A percentile compares a stretch with the other conserved stretches of the same genome.
Evolutionary conservation across 2,797 vertebrate genomes (phyloP).

Genomic region (Bufotes viridis): DNA sequence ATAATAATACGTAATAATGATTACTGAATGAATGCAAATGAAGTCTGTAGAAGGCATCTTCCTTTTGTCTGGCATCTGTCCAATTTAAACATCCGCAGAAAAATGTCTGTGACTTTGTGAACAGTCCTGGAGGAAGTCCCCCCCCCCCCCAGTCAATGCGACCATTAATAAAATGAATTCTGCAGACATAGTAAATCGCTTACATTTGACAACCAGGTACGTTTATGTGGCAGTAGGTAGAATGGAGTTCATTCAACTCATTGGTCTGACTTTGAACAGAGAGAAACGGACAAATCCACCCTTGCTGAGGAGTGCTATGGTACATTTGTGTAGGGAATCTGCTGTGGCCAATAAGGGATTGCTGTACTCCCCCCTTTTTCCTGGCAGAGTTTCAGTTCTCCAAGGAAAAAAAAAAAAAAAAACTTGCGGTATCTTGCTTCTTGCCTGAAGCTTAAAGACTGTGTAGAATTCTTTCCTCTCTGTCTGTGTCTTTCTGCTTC

Average conservation of each 20-base stretch:
- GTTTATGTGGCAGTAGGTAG: conserved; percentile 16
- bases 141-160: conserved; percentile 3
- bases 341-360: conserved; percentile 57
- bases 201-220: conserved; percentile 14
- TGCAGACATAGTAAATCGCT: conserved; percentile 20
- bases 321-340: conserved; percentile 49
- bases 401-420: conserved; percentile 55
- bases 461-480: conserved; percentile 59
- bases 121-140: conserved; percentile 28
- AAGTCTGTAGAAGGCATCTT: conserved; percentile 8
- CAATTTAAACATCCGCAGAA: conserved; percentile 44
- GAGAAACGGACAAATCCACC: conserved; percentile 15
- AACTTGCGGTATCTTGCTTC: conserved; percentile 63
- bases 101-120: conserved; percentile 22
- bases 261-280: conserved; percentile 13
- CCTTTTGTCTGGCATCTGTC: conserved; percentile 27
- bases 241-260: conserved; percentile 12
- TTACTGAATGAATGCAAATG: not conserved
- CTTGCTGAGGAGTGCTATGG: conserved; percentile 26
- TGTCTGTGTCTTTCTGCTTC: conserved; percentile 53
- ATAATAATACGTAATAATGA: not conserved
- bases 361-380: conserved; percentile 59
- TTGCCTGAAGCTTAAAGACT: conserved; percentile 57
- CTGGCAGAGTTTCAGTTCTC: conserved; percentile 61
- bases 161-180: conserved; percentile 30